These are phyloP conservation scores for Asarcornis scutulata DNA, from an alignment of 2,113 vertebrate genomes.

Conservation along the genomic window DNA sequence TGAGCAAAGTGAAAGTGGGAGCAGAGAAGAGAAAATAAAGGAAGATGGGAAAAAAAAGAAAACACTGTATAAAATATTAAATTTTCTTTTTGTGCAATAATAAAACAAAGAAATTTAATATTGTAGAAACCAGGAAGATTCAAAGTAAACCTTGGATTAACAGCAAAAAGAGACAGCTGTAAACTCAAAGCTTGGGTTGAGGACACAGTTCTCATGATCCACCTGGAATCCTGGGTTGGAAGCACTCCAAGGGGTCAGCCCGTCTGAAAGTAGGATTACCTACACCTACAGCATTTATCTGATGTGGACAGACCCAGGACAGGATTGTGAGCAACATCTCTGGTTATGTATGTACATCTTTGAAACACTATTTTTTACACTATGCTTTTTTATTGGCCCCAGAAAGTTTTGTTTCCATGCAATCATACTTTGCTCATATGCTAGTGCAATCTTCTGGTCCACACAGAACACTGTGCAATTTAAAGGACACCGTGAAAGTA, in stretches of 20 bases:
- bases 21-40: background rate
- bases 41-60: background rate
- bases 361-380: background rate
- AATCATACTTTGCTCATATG: background rate
- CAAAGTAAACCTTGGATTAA: background rate
- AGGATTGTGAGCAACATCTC: background rate
- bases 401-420: background rate
- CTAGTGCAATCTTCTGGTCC: background rate
- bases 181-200: background rate
- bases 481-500: background rate
- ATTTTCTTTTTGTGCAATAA: background rate
- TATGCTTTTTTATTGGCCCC: too few relatives aligned
- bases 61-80: background rate
- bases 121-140: background rate
- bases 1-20: background rate
- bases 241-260: slow-evolving; percentile 9
- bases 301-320: background rate
- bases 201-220: background rate
- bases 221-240: background rate
- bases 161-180: background rate
- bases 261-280: slow-evolving; percentile 44
- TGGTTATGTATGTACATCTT: background rate
- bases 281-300: slow-evolving; percentile 13
- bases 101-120: background rate
- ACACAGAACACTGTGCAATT: background rate